Conservation (phyloP, 2,113 vertebrate genomes). For the Myotis davidii region DNA sequence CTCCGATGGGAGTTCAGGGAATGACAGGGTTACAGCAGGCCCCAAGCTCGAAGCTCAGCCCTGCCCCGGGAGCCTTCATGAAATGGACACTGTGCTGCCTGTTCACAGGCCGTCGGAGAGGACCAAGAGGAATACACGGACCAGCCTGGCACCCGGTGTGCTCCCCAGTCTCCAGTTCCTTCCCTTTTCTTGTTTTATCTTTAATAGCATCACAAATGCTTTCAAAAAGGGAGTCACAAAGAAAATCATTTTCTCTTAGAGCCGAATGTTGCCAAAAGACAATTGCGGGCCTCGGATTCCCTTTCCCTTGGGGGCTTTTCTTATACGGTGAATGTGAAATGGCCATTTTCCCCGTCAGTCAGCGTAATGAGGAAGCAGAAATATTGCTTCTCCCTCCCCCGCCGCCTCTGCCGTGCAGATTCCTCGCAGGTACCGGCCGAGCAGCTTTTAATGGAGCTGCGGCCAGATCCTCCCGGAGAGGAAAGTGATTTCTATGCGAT, state of each 20-base stretch:
- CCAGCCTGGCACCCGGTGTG: not conserved
- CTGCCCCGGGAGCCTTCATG: not conserved
- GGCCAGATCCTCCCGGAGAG: not conserved
- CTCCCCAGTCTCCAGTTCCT: not conserved
- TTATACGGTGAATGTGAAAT: not conserved
- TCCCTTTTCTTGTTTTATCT: not conserved
- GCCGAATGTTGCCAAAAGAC: not conserved
- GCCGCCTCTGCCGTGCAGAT: not conserved
- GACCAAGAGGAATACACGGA: not conserved
- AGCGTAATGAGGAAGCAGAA: constrained; percentile 25
- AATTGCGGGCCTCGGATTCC: not conserved
- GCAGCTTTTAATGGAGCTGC: constrained; percentile 23
- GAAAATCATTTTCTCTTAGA: not conserved
- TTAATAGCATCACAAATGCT: not conserved
- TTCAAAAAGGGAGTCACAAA: not conserved
- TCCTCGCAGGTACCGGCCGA: not conserved
- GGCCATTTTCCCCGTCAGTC: not conserved
- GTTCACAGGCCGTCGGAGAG: not conserved
- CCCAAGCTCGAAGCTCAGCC: not conserved
- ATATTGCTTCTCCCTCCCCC: not conserved
- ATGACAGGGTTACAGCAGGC: not conserved
- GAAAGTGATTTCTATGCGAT: constrained; percentile 50
- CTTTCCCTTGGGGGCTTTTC: constrained; percentile 31
- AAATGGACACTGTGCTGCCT: not conserved
- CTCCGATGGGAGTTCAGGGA: not conserved